Percentiles rank a stretch among this genome's conserved stretches.
Evolutionary conservation across 2,888 invertebrate species (phyloP).

Genomic region (Harpalus rubripes): DNA sequence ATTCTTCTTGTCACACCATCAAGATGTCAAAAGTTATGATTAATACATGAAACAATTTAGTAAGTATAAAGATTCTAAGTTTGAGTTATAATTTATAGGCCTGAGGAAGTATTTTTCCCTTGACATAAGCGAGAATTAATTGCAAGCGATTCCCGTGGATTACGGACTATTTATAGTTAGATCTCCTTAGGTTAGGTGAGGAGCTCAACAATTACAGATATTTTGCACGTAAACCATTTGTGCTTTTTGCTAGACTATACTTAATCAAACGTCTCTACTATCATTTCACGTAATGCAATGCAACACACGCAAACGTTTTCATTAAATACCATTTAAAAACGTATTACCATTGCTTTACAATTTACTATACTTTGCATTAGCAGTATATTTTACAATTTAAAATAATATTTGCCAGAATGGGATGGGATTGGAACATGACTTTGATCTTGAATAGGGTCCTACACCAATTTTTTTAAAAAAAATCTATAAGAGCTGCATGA

Average conservation of each 20-base stretch:
- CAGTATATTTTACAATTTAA: slow-evolving; percentile 1
- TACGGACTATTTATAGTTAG: slow-evolving; percentile 37
- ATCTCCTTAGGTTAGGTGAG: slow-evolving; percentile 20
- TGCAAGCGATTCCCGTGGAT: slow-evolving; percentile 28
- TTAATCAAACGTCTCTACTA: slow-evolving; percentile 16
- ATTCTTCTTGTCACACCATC: too few relatives aligned
- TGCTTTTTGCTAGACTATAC: slow-evolving; percentile 36
- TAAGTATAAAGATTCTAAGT: neutral
- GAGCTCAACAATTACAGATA: slow-evolving; percentile 44
- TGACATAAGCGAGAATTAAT: slow-evolving; percentile 47
- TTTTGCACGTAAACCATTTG: slow-evolving; percentile 47
- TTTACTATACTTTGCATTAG: slow-evolving; percentile 16
- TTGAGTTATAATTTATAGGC: slow-evolving; percentile 34
- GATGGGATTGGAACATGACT: too few relatives aligned
- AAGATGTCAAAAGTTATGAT: slow-evolving; percentile 14
- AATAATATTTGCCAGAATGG: slow-evolving; percentile 16
- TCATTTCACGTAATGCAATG: slow-evolving; percentile 35
- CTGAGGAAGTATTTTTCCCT: slow-evolving; percentile 30
- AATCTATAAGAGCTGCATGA: too few relatives aligned
- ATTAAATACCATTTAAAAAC: slow-evolving; percentile 50
- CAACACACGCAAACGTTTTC: slow-evolving; percentile 31
- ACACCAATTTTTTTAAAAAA: too few relatives aligned
- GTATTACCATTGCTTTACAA: slow-evolving; percentile 23
- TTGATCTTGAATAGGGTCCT: too few relatives aligned
- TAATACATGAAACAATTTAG: slow-evolving; percentile 20